phyloP scores from a whole-genome alignment of 2,113 vertebrate species.

The Boleophthalmus pectinirostris region DNA sequence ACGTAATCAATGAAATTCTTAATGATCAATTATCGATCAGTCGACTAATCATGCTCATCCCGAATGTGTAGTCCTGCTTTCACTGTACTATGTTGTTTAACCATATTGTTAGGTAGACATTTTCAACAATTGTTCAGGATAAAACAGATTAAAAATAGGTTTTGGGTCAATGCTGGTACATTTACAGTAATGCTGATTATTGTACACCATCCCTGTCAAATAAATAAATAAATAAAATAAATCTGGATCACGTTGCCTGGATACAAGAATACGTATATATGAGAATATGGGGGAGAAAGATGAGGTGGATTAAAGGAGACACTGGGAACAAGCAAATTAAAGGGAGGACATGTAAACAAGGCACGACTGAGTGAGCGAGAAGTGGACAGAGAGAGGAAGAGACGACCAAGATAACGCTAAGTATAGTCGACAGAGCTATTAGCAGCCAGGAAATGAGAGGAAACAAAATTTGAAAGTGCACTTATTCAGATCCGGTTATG shows the following conservation, averaged over 20 bases:
- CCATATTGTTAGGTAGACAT: too few species aligned
- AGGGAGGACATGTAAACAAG: slow-evolving; percentile 20
- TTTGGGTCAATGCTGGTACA: too few species aligned
- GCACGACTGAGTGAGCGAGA: slow-evolving; percentile 17
- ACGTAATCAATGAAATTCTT: too few species aligned
- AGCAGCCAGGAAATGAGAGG: slow-evolving; percentile 3
- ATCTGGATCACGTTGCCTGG: background rate
- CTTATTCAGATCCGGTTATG: background rate
- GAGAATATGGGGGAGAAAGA: background rate
- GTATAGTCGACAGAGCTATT: background rate
- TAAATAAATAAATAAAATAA: background rate
- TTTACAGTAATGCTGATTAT: too few species aligned
- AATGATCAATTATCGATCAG: too few species aligned
- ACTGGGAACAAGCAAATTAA: slow-evolving; percentile 6
- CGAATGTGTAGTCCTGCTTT: too few species aligned
- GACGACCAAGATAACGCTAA: slow-evolving; percentile 11
- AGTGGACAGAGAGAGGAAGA: slow-evolving; percentile 4
- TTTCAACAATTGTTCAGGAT: too few species aligned
- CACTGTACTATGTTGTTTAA: too few species aligned
- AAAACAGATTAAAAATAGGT: too few species aligned
- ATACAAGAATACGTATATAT: background rate
- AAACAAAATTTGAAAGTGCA: background rate
- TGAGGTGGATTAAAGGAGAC: slow-evolving; percentile 7
- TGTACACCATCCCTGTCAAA: background rate
- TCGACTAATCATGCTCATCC: too few species aligned